Evolutionary conservation across 1,140 invertebrate species (phyloP), one percentile per base, ranked within the genome.

Genomic region (Tribolium castaneum): DNA sequence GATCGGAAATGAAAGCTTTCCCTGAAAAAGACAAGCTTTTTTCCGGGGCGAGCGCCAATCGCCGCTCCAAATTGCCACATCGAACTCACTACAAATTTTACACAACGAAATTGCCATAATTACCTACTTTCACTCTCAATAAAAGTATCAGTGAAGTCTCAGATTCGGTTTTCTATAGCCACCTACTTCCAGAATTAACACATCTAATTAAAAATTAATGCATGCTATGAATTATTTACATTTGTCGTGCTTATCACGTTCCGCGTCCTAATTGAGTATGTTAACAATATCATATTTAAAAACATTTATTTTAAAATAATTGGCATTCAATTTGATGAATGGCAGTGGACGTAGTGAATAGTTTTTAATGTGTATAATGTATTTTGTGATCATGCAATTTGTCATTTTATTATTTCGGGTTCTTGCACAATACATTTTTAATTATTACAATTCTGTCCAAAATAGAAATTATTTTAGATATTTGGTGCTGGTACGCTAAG

Each of bases 1-100:
- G 79, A 86, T 84, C 88, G 89, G 89, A 90, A 90, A 90, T 90
- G 85, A 88, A 90, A 89, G 86, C 88, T 66, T 66, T 66, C 59
- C 59, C 59, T 66, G 59, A 22, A 66, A 66, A 66, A 66, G 87
- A 89, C 87, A 87, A 86, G 81, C 82, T 83, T 83, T 82, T 82
- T 70, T 54, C 49, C 59, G 59, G 59, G 30, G 59, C 25, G 34
- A 25, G 59, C 59, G 59, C 25, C 59, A 30, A 66, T 66, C 34
- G 59, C 25, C 6, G 6, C 2, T 10, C n/a, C 59, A 35, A 35
- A 34, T 14, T 34, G 45, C 75, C 52, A 49, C 66, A 77, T 13
- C 30, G 50, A 30, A 19, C 59, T 30, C 59, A 51, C 59, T 39
- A 76, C 66, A n/a, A 35, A 19, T 19, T 19, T 19, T 19, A 19